Evolutionary conservation across 2,888 invertebrate species (phyloP).

Genomic region (Clunio marinus): DNA sequence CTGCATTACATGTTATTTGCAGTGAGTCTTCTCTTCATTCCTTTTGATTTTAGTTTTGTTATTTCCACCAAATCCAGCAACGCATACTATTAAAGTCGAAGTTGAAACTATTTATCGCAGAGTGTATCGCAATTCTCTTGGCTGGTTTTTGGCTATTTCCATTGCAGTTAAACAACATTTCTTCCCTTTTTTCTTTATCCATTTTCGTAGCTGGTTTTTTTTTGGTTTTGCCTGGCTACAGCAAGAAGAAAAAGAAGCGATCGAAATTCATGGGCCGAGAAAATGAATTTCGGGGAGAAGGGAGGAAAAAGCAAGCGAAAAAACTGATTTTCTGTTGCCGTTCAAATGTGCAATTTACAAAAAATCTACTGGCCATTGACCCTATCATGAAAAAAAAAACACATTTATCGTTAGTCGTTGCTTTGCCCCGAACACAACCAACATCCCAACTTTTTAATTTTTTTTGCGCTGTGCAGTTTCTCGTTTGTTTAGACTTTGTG

Average conservation of each 20-base stretch:
- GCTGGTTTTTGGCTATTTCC: constrained; percentile 20
- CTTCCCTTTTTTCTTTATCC: background rate
- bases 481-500: constrained; percentile 27
- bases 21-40: background rate
- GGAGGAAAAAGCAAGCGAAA: constrained; percentile 5
- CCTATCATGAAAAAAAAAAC: constrained; percentile 35
- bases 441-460: constrained; percentile 2
- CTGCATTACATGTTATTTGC: background rate
- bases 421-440: constrained; percentile 7
- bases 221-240: background rate
- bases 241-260: background rate
- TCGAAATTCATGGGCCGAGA: background rate
- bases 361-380: constrained; percentile 36
- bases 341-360: constrained; percentile 36
- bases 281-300: background rate
- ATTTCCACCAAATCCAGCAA: background rate
- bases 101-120: constrained; percentile 8
- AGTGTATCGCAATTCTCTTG: background rate
- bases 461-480: constrained; percentile 29
- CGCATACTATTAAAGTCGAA: constrained; percentile 18
- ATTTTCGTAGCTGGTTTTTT: background rate
- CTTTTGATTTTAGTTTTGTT: background rate
- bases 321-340: constrained; percentile 14
- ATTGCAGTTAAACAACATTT: constrained; percentile 7
- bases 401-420: constrained; percentile 37